Evolutionary conservation across 2,797 vertebrate genomes (phyloP).

Genomic region (Ptychadena robeensis): DNA sequence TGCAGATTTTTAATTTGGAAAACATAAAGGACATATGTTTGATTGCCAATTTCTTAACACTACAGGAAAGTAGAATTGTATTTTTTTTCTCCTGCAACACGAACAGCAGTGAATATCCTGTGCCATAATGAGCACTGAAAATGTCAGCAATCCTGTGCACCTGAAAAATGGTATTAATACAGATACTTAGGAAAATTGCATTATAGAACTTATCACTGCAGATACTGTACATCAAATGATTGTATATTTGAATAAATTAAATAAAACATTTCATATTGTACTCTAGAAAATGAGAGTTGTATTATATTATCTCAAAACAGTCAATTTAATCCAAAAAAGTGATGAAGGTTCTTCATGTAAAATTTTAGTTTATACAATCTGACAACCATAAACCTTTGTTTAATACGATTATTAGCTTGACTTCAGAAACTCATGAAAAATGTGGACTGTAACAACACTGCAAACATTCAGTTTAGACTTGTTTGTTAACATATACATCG

Average conservation of each 20-base stretch:
- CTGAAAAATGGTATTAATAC: slow-evolving; percentile 51
- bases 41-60: slow-evolving; percentile 51
- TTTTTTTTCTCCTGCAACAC: slow-evolving; percentile 11
- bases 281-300: slow-evolving; percentile 23
- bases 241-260: slow-evolving; percentile 12
- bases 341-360: not conserved
- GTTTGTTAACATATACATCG: not conserved
- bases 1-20: slow-evolving; percentile 46
- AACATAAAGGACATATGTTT: slow-evolving; percentile 57
- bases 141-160: slow-evolving; percentile 49
- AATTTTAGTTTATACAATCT: slow-evolving; percentile 6
- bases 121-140: slow-evolving; percentile 53
- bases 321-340: slow-evolving; percentile 22
- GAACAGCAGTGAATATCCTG: slow-evolving; percentile 49
- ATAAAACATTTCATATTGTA: too few relatives aligned
- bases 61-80: slow-evolving; percentile 43
- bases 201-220: slow-evolving; percentile 17
- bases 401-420: slow-evolving; percentile 25
- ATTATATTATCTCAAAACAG: slow-evolving; percentile 32
- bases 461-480: not conserved
- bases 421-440: not conserved
- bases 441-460: not conserved
- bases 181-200: slow-evolving; percentile 40
- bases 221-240: slow-evolving; percentile 30
- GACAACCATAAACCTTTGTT: not conserved